Percentiles rank a stretch among this genome's conserved stretches.
Evolutionary conservation across 2,113 vertebrate species (phyloP).

Genomic region (Colinus virginianus): DNA sequence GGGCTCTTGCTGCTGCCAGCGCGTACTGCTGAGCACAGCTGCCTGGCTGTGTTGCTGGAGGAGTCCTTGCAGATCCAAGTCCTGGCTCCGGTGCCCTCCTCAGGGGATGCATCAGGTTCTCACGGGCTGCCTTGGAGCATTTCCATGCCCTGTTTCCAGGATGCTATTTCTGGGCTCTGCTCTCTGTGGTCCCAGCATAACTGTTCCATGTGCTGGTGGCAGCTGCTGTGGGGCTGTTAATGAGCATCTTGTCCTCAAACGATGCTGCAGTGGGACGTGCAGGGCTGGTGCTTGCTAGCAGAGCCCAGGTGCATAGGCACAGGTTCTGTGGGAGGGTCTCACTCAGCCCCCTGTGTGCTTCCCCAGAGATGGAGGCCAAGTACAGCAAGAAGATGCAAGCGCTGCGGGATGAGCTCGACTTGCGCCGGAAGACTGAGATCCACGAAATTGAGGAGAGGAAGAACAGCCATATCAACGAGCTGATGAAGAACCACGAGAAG

Average conservation of each 20-base stretch:
- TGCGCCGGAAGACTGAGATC: conserved; percentile 83
- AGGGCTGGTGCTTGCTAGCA: rapidly evolving
- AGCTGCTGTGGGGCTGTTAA: background rate
- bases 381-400: conserved; percentile 83
- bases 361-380: conserved; percentile 84
- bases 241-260: background rate
- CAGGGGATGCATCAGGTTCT: background rate
- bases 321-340: background rate
- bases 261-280: rapidly evolving
- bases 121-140: background rate
- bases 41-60: background rate
- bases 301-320: background rate
- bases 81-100: background rate
- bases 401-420: conserved; percentile 82
- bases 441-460: conserved; percentile 86
- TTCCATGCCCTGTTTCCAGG: background rate
- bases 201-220: rapidly evolving
- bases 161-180: background rate
- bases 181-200: background rate
- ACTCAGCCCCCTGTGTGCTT: background rate
- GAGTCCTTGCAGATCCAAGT: background rate
- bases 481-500: conserved; percentile 84
- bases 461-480: conserved; percentile 80
- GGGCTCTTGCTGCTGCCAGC: background rate
- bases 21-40: background rate